phyloP scores from a whole-genome alignment of 2,888 invertebrate species.

The Eremobia ochroleuca region DNA sequence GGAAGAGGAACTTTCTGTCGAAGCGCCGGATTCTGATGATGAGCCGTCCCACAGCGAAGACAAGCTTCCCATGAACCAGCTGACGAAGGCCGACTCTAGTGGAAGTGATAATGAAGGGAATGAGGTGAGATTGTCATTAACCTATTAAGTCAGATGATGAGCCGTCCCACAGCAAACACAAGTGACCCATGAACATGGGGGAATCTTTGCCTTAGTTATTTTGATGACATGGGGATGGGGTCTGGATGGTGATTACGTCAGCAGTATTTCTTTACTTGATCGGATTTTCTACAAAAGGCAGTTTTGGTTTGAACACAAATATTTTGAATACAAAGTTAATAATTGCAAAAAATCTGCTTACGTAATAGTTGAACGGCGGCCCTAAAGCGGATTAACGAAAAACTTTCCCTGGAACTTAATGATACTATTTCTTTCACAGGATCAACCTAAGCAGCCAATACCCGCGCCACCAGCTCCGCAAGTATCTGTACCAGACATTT shows the following conservation, averaged over 20 bases:
- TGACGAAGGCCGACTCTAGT: conserved; percentile 90
- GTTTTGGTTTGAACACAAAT: too few species aligned
- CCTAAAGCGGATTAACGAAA: neutral
- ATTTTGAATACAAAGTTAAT: too few species aligned
- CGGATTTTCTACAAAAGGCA: too few species aligned
- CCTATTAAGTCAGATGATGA: conserved; percentile 69
- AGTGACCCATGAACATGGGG: conserved; percentile 91
- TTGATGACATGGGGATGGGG: too few species aligned
- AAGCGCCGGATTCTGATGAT: conserved; percentile 71
- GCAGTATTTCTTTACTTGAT: too few species aligned
- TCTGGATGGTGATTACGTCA: too few species aligned
- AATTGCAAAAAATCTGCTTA: too few species aligned
- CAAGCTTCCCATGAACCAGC: conserved; percentile 90
- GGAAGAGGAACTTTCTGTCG: conserved; percentile 86
- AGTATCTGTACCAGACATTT: neutral
- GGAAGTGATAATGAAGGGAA: conserved; percentile 88
- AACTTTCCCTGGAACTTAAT: neutral
- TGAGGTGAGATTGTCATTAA: conserved; percentile 76
- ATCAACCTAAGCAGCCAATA: conserved; percentile 10
- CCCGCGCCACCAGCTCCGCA: neutral
- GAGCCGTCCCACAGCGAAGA: conserved; percentile 78
- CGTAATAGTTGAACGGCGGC: too few species aligned
- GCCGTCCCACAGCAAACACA: conserved; percentile 76
- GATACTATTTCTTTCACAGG: conserved; percentile 38
- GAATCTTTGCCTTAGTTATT: too few species aligned